Evolutionary conservation across 2,888 invertebrate genomes (phyloP).

Genomic region (Eristalis arbustorum): DNA sequence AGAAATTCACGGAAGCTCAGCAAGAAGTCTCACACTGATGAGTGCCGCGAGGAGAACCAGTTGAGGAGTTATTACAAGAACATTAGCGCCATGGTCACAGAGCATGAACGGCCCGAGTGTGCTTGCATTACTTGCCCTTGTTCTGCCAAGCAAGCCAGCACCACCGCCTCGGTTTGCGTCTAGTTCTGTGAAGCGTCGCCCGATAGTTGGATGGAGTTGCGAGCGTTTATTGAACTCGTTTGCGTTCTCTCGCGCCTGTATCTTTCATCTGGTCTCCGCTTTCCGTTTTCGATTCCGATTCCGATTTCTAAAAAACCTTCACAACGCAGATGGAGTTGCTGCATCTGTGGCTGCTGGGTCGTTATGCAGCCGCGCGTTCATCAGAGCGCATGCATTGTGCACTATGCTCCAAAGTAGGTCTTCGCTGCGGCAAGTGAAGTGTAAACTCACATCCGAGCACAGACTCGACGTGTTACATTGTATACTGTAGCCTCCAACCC

Average conservation of each 20-base stretch:
- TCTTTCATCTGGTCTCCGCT: conserved; percentile 11
- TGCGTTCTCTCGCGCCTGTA: conserved; percentile 2
- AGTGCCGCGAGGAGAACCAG: conserved; percentile 31
- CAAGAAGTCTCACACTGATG: not conserved
- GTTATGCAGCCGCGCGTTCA: not conserved
- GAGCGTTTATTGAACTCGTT: conserved; percentile 61
- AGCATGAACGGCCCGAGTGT: conserved; percentile 32
- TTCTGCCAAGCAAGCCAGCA: not conserved
- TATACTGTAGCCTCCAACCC: not conserved
- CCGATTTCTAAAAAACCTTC: conserved; percentile 63
- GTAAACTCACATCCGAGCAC: conserved; percentile 53
- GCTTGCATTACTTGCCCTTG: conserved; percentile 42
- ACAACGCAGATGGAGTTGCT: conserved; percentile 14
- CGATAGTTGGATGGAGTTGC: not conserved
- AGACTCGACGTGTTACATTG: not conserved
- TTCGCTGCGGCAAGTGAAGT: conserved; percentile 60
- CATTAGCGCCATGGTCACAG: conserved; percentile 33
- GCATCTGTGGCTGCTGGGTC: conserved; percentile 24
- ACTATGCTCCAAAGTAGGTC: conserved; percentile 59
- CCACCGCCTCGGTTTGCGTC: not conserved
- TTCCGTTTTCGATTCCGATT: conserved; percentile 53
- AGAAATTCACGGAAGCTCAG: conserved; percentile 43
- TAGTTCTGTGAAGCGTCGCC: not conserved
- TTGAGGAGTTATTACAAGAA: conserved; percentile 41
- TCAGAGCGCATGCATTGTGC: conserved; percentile 66